Conservation (phyloP, 2,113 vertebrate species). For the Cygnus atratus region DNA sequence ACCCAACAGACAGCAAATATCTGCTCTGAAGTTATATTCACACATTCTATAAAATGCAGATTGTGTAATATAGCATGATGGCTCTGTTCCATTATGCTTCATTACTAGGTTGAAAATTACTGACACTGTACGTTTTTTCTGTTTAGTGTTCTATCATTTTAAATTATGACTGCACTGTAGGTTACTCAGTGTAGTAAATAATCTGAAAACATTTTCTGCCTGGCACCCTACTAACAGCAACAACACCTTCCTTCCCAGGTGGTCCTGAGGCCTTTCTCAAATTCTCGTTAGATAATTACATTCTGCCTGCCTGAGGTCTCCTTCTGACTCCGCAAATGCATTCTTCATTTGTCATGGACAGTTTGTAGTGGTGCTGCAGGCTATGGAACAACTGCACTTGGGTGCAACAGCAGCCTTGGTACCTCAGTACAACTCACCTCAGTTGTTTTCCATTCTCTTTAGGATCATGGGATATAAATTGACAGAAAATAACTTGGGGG, state of each 20-base stretch:
- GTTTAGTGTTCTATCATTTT: neutral
- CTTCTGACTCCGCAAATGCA: neutral
- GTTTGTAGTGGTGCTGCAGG: neutral
- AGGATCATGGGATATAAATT: neutral
- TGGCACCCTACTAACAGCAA: neutral
- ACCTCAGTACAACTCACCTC: neutral
- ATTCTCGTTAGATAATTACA: neutral
- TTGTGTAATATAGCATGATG: constrained; percentile 1
- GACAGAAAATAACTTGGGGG: neutral
- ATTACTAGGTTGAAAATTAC: constrained; percentile 29
- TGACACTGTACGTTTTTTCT: neutral
- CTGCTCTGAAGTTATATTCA: neutral
- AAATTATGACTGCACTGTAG: neutral
- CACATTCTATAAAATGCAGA: neutral
- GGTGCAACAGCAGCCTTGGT: neutral
- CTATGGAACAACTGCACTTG: neutral
- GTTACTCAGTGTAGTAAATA: constrained; percentile 15
- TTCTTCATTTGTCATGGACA: neutral
- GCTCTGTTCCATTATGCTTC: neutral
- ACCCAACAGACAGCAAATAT: neutral
- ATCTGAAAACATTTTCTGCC: neutral
- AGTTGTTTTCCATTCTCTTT: neutral
- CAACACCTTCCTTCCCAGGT: neutral
- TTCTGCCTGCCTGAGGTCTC: neutral
- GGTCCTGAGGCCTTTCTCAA: neutral